Conservation (phyloP, 2,888 invertebrate genomes). For the Halocaridina rubra region DNA sequence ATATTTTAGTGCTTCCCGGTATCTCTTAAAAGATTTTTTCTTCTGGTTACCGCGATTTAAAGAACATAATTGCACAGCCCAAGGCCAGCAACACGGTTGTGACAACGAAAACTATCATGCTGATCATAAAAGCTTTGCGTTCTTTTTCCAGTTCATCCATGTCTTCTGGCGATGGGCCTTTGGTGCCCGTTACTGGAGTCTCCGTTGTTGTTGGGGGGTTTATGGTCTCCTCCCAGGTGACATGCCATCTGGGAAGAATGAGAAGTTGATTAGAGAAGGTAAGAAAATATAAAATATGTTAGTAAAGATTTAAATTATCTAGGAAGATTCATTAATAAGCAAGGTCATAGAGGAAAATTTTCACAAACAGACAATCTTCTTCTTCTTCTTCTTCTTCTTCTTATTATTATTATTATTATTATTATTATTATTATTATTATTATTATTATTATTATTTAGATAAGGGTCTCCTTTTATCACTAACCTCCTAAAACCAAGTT, state of each 20-base stretch:
- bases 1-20: too few species aligned
- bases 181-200: background rate
- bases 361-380: too few species aligned
- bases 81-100: background rate
- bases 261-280: background rate
- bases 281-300: background rate
- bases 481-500: too few species aligned
- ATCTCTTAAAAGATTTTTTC: too few species aligned
- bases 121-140: background rate
- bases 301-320: too few species aligned
- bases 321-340: too few species aligned
- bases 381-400: background rate
- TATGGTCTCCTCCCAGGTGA: background rate
- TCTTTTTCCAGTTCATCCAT: background rate
- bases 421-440: too few species aligned
- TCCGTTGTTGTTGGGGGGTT: background rate
- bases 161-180: background rate
- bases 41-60: too few species aligned
- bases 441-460: too few species aligned
- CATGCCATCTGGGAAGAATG: background rate
- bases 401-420: too few species aligned
- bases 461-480: too few species aligned
- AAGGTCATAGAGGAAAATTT: too few species aligned
- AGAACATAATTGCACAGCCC: background rate
- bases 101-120: background rate